phyloP scores from a whole-genome alignment of 2,113 vertebrate genomes.

The Acrocephalus kingi region DNA sequence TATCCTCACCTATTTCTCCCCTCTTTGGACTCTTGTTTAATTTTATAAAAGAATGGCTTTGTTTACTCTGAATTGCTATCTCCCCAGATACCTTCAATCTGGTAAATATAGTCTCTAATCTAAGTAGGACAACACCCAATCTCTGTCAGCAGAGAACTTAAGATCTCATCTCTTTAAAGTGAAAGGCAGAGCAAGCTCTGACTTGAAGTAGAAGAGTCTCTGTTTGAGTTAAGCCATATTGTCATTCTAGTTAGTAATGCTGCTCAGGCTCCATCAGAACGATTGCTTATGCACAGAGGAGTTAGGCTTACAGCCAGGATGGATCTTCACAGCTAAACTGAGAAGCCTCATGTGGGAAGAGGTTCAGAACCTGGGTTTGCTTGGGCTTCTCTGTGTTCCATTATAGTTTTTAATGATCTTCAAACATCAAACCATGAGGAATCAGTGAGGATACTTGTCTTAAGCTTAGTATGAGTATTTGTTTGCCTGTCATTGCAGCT shows the following conservation, averaged over 20 bases:
- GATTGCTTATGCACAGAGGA: background rate
- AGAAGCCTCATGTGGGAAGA: background rate
- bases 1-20: background rate
- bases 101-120: background rate
- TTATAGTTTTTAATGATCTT: background rate
- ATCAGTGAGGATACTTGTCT: background rate
- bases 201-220: background rate
- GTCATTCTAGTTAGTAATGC: background rate
- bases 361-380: background rate
- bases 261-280: background rate
- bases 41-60: background rate
- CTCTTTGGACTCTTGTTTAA: background rate
- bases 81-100: constrained; percentile 23
- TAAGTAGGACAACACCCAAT: constrained; percentile 8
- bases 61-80: background rate
- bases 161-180: background rate
- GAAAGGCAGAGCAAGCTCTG: background rate
- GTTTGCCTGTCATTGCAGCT: background rate
- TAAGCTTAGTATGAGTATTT: background rate
- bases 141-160: background rate
- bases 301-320: background rate
- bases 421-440: background rate
- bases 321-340: background rate
- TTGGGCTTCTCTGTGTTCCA: background rate
- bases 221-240: background rate